phyloP scores from a whole-genome alignment of 2,113 vertebrate species.

The Anarhynchus alexandrinus region DNA sequence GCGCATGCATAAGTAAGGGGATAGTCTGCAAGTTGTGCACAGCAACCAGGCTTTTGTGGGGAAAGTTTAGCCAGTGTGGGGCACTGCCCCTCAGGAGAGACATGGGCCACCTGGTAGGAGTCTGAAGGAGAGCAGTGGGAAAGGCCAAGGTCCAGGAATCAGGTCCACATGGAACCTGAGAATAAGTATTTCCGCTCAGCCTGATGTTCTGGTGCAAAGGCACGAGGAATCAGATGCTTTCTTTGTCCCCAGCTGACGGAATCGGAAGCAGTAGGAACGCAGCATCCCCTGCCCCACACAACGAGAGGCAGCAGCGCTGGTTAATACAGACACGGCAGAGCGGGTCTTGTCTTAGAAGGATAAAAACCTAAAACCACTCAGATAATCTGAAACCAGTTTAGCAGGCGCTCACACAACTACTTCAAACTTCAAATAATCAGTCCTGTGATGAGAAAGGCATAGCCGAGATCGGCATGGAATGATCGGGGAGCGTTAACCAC shows the following conservation, averaged over 20 bases:
- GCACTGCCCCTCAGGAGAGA: neutral
- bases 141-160: neutral
- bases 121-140: neutral
- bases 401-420: neutral
- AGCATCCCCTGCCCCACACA: neutral
- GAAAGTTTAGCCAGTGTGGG: neutral
- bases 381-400: neutral
- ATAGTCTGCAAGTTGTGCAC: neutral
- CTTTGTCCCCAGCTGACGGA: neutral
- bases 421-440: neutral
- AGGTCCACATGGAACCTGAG: neutral
- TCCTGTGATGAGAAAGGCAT: neutral
- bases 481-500: neutral
- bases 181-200: neutral
- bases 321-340: neutral
- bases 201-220: neutral
- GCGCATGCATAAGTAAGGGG: neutral
- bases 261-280: neutral
- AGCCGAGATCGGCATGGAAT: neutral
- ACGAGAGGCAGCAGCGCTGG: neutral
- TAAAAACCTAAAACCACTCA: neutral
- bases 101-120: neutral
- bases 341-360: neutral
- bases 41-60: neutral
- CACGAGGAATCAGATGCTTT: neutral